Conservation (phyloP, 2,888 invertebrate species). For the Apodemia mormo region DNA sequence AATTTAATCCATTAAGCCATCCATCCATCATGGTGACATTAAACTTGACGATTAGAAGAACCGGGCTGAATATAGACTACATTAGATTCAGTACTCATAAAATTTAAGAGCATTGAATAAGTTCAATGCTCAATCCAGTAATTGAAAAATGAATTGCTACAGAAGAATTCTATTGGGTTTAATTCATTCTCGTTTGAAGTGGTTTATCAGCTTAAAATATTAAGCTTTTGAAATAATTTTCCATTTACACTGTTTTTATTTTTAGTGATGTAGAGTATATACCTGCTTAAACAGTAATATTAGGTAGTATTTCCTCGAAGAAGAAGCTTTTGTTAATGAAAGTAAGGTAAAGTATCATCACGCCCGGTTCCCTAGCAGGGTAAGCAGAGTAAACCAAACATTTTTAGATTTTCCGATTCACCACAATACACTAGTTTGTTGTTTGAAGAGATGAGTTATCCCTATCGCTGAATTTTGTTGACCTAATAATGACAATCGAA, state of each 20-base stretch:
- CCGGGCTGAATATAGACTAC: background rate
- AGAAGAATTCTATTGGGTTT: conserved; percentile 6
- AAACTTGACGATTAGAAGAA: conserved; percentile 16
- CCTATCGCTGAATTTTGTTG: too few relatives aligned
- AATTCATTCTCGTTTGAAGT: background rate
- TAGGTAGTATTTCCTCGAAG: too few relatives aligned
- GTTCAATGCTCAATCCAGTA: background rate
- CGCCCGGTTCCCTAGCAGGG: too few relatives aligned
- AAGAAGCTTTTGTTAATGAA: too few relatives aligned
- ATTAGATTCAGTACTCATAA: background rate
- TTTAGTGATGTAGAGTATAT: too few relatives aligned
- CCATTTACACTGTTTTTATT: background rate
- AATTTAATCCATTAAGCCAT: conserved; percentile 60
- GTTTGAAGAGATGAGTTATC: too few relatives aligned
- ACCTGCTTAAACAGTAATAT: too few relatives aligned
- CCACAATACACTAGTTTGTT: too few relatives aligned
- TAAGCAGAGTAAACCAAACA: too few relatives aligned
- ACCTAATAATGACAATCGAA: too few relatives aligned
- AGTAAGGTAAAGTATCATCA: too few relatives aligned
- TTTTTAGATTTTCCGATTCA: too few relatives aligned
- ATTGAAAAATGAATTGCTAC: conserved; percentile 5
- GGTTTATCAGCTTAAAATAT: background rate
- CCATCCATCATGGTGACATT: conserved; percentile 46
- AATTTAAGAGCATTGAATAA: conserved; percentile 11
- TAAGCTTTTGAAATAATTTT: background rate